Conservation (phyloP, 1,140 invertebrate genomes). For the Gonatopus flavifemur region DNA sequence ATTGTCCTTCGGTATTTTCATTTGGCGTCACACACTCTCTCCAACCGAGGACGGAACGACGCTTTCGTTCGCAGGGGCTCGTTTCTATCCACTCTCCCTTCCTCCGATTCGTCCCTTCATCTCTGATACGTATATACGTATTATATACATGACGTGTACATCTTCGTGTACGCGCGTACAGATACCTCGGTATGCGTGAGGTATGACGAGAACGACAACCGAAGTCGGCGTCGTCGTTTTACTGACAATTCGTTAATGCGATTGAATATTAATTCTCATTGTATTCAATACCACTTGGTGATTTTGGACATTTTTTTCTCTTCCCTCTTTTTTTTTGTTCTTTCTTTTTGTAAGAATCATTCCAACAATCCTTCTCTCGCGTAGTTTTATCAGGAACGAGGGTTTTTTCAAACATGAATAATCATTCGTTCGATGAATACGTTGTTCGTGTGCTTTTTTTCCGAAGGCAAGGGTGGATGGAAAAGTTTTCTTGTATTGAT, state of each 20-base stretch:
- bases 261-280: conserved; percentile 57
- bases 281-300: no score
- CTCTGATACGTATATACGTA: no score
- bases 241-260: conserved; percentile 56
- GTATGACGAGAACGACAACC: conserved; percentile 26
- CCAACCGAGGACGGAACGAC: conserved; percentile 32
- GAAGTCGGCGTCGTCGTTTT: conserved; percentile 40
- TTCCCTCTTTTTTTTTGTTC: no score
- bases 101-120: neutral
- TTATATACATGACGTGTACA: neutral
- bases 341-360: no score
- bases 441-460: no score
- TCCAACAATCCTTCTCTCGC: no score
- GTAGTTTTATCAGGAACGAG: no score
- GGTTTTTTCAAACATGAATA: no score
- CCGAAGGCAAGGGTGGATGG: no score
- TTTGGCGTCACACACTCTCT: conserved; percentile 56
- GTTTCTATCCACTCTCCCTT: conserved; percentile 5
- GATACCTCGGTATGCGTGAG: conserved; percentile 17
- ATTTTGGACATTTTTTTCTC: no score
- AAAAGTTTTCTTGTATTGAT: no score
- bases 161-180: neutral
- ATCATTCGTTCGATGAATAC: no score
- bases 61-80: conserved; percentile 5
- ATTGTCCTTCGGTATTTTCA: conserved; percentile 61